phyloP scores from a whole-genome alignment of 2,113 vertebrate species.

The Cairina moschata region DNA sequence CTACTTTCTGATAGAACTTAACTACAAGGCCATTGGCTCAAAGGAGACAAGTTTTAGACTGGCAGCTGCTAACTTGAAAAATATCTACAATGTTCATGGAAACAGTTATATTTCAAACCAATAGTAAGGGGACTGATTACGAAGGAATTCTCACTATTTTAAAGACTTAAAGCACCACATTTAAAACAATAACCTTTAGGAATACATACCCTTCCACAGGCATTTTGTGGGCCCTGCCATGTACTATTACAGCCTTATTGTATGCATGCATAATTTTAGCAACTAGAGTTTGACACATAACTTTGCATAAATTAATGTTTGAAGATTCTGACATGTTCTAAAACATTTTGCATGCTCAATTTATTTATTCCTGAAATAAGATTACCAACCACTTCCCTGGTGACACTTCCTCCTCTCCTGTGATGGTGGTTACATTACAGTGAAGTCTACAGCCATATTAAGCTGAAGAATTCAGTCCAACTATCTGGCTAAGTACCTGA shows the following conservation, averaged over 20 bases:
- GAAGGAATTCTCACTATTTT: background rate
- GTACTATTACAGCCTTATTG: background rate
- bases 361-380: background rate
- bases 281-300: background rate
- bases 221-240: rapidly evolving
- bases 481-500: background rate
- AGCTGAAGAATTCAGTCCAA: background rate
- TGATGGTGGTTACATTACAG: background rate
- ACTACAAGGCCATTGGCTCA: background rate
- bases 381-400: background rate
- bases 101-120: background rate
- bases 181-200: background rate
- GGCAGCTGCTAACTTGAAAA: background rate
- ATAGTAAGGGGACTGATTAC: background rate
- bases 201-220: background rate
- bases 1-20: background rate
- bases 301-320: background rate
- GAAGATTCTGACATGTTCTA: background rate
- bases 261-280: background rate
- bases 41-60: background rate
- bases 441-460: background rate
- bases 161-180: background rate
- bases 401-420: background rate
- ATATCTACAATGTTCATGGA: background rate
- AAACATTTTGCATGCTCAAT: background rate